Evolutionary conservation across 2,888 invertebrate species (phyloP), one percentile per base, ranked within the genome.

Genomic region (Metellina segmentata): DNA sequence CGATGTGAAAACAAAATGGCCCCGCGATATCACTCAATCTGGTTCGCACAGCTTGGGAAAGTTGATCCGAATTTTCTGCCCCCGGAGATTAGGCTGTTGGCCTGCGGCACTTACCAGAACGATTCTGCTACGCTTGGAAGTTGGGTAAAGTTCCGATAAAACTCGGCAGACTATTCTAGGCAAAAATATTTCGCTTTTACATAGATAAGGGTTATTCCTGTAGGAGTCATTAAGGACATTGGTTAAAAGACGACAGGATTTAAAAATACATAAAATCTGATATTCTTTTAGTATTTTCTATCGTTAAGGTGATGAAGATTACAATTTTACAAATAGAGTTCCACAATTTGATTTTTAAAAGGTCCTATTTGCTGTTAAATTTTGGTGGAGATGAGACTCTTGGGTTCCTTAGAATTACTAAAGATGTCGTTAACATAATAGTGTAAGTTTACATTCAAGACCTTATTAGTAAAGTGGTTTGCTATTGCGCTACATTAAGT

Each of bases 31-130:
- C 48, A 9, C 74, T 34, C 48, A 74, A 74, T 74, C 20, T 20
- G 48, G 16, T 74, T 34, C 74, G 8, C 48, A 11, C 74, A n/a
- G 74, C 48, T 74, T 74, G 9, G 48, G 11, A 61, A 74, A 74
- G 74, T 74, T 34, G 20, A 74, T 70, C 74, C 7, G 74, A 74
- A 8, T 74, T 48, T 74, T 34, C 74, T 13, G 74, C 20, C 74
- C 34, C 74, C 13, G 48, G 74, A 74, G 74, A 20, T 74, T 48
- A 9, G 34, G 9, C 74, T 4, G 4, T 34, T 34, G 34, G 34
- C 74, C 74, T 13, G 74, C 34, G 74, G 20, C 74, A 13, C 48
- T 19, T 70, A 16, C 16, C 70, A 13, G 16, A n/a, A 1, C 70
- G 70, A n/a, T 16, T 70, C 11, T 34, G 19, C 19, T 34, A 34